A percentile compares a stretch with the other conserved stretches of the same genome.
Conservation (phyloP, 2,113 vertebrate genomes). For the Manacus vitellinus region DNA sequence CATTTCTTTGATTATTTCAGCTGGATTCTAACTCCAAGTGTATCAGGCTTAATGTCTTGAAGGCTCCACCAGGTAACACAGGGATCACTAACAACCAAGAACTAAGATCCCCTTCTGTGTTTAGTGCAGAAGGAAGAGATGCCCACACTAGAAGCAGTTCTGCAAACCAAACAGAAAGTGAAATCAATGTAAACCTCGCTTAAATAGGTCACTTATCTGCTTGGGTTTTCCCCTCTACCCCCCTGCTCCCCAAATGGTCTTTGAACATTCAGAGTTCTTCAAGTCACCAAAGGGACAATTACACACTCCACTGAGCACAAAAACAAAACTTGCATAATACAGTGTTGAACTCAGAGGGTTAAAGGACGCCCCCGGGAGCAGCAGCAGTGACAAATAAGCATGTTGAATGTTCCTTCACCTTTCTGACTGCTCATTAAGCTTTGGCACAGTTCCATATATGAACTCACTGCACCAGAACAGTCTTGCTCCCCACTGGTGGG, state of each 20-base stretch:
- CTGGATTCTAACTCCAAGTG: background rate
- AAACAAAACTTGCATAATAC: slow-evolving; percentile 13
- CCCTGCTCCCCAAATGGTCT: background rate
- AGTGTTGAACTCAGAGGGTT: slow-evolving; percentile 38
- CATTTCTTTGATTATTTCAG: background rate
- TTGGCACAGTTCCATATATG: slow-evolving; percentile 11
- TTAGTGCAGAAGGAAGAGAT: background rate
- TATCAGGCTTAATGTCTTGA: background rate
- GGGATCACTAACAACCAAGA: background rate
- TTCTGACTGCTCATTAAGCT: slow-evolving; percentile 56
- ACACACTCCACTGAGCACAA: slow-evolving; percentile 24
- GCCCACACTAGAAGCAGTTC: background rate
- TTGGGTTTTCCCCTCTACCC: background rate
- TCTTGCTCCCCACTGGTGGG: background rate
- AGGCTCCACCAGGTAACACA: background rate
- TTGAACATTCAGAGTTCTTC: slow-evolving; percentile 22
- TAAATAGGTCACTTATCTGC: slow-evolving; percentile 22
- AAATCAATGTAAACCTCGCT: slow-evolving; percentile 22
- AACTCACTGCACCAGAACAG: slow-evolving; percentile 44
- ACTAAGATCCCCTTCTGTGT: background rate
- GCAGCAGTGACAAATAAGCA: slow-evolving; percentile 22
- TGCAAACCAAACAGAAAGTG: slow-evolving; percentile 26
- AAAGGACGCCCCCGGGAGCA: background rate
- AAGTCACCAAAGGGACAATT: slow-evolving; percentile 45
- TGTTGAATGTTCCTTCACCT: slow-evolving; percentile 24